These are phyloP conservation scores for Tenodera sinensis DNA, from an alignment of 2,888 invertebrate species.

Conservation along the genomic window DNA sequence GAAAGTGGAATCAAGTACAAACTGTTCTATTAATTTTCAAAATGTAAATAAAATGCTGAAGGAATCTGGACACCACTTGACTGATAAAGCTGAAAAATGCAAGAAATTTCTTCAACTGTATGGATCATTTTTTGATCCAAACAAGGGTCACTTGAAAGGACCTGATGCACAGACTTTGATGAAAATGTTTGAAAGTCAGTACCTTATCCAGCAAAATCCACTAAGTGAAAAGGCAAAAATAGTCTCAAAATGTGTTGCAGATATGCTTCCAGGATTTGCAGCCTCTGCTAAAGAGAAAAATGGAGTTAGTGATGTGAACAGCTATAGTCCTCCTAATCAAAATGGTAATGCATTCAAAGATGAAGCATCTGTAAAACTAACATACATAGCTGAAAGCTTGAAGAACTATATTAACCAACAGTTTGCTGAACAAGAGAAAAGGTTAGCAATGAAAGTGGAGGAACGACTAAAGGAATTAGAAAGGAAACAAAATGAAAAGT, in stretches of 20 bases:
- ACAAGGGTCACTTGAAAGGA: slow-evolving; percentile 22
- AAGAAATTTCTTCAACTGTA: slow-evolving; percentile 36
- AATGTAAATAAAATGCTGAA: slow-evolving; percentile 35
- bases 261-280: slow-evolving; percentile 29
- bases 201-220: slow-evolving; percentile 28
- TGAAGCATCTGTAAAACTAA: slow-evolving; percentile 28
- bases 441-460: slow-evolving; percentile 35
- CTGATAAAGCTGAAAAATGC: slow-evolving; percentile 36
- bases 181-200: slow-evolving; percentile 35
- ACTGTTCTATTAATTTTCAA: slow-evolving; percentile 33
- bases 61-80: slow-evolving; percentile 35
- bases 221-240: slow-evolving; percentile 31
- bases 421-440: slow-evolving; percentile 41
- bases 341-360: slow-evolving; percentile 25
- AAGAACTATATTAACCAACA: slow-evolving; percentile 41
- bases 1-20: slow-evolving; percentile 33
- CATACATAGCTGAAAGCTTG: slow-evolving; percentile 12
- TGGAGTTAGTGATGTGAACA: slow-evolving; percentile 31
- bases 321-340: slow-evolving; percentile 25
- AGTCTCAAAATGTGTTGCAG: slow-evolving; percentile 33
- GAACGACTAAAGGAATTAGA: slow-evolving; percentile 41
- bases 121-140: slow-evolving; percentile 18
- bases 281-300: slow-evolving; percentile 16
- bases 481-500: slow-evolving; percentile 40
- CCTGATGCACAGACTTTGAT: slow-evolving; percentile 33